Percentiles rank a stretch among this genome's conserved stretches.
Evolutionary conservation across 2,888 invertebrate genomes (phyloP).

Genomic region (Dynastes maya): DNA sequence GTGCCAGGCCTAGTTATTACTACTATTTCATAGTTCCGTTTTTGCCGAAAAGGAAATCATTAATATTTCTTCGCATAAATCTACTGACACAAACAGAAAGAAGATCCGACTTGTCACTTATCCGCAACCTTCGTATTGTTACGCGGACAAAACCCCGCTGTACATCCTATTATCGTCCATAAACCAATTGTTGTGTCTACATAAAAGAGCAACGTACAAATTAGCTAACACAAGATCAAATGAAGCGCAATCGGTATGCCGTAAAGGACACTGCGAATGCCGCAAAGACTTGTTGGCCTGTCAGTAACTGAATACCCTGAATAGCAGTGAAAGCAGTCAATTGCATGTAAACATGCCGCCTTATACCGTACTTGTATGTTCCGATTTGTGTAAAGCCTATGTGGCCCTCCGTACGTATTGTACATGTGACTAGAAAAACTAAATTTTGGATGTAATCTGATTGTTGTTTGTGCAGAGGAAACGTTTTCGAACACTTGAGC

Average conservation of each 20-base stretch:
- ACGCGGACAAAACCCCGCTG: conserved; percentile 6
- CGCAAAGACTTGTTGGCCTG: conserved; percentile 59
- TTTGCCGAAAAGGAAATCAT: conserved; percentile 1
- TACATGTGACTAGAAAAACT: conserved; percentile 2
- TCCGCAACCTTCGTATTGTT: conserved; percentile 21
- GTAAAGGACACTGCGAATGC: conserved; percentile 54
- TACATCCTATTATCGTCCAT: conserved; percentile 43
- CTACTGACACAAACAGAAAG: conserved; percentile 25
- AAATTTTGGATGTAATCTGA: conserved; percentile 34
- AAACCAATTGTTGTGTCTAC: conserved; percentile 38
- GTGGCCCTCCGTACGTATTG: background rate
- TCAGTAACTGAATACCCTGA: conserved; percentile 58
- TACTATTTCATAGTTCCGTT: background rate
- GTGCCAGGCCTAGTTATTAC: no score
- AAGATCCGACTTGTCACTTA: conserved; percentile 36
- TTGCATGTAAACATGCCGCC: conserved; percentile 57
- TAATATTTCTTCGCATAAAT: conserved; percentile 25
- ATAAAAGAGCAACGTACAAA: conserved; percentile 38
- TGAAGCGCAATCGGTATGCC: conserved; percentile 45
- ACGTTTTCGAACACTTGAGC: conserved; percentile 11
- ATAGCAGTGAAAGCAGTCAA: conserved; percentile 57
- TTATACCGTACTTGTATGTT: conserved; percentile 26
- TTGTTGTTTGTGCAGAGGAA: conserved; percentile 8
- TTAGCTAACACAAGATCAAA: conserved; percentile 41
- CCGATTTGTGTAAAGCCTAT: background rate